These are phyloP conservation scores for Hemistola chrysoprasaria DNA, from an alignment of 2,888 invertebrate genomes.

Conservation along the genomic window DNA sequence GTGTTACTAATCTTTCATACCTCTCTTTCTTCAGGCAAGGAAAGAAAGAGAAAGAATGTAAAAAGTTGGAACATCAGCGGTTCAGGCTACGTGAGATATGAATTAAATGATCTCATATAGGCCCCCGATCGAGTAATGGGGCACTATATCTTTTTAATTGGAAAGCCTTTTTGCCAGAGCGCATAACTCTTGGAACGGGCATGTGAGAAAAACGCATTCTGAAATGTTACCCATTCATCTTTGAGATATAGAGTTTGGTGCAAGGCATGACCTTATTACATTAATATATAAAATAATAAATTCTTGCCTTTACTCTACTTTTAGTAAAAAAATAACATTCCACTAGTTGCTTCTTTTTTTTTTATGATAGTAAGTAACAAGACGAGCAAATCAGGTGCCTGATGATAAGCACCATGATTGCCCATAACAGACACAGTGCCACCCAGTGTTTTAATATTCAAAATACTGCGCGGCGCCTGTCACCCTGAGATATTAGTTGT, in stretches of 20 bases:
- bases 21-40: not conserved
- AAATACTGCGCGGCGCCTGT: too few relatives aligned
- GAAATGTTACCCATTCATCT: conserved; percentile 66
- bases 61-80: conserved; percentile 31
- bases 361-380: too few relatives aligned
- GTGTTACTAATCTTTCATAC: conserved; percentile 1
- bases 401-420: too few relatives aligned
- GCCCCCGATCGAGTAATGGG: conserved; percentile 57
- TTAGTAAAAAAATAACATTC: too few relatives aligned
- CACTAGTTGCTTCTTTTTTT: too few relatives aligned
- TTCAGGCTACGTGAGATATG: conserved; percentile 78
- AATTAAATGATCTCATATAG: conserved; percentile 65
- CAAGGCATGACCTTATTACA: too few relatives aligned
- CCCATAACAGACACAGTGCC: too few relatives aligned
- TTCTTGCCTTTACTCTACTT: too few relatives aligned
- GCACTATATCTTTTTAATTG: conserved; percentile 75
- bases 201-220: conserved; percentile 72
- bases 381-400: too few relatives aligned
- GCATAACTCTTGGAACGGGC: conserved; percentile 49
- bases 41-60: conserved; percentile 20
- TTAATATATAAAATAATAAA: too few relatives aligned
- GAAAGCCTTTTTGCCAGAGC: conserved; percentile 55
- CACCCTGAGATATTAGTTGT: too few relatives aligned
- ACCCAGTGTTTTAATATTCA: too few relatives aligned
- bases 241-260: conserved; percentile 25